phyloP scores from a whole-genome alignment of 2,113 vertebrate species.

The Sylvilagus bachmani region DNA sequence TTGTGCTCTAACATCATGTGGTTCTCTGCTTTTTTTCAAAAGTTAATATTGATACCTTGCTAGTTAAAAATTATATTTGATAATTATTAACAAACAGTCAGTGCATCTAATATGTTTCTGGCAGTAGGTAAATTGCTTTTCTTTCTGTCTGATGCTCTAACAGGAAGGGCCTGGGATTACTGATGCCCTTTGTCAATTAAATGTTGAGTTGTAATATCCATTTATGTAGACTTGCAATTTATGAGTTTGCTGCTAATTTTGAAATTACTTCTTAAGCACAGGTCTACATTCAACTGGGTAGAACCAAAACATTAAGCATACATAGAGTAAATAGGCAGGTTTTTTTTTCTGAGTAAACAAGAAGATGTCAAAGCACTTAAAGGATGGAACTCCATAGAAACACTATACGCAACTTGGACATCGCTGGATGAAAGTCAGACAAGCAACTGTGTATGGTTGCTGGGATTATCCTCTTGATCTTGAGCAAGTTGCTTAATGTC shows the following conservation, averaged over 20 bases:
- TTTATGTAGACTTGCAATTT: conserved; percentile 41
- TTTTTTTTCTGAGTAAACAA: conserved; percentile 70
- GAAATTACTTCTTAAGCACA: conserved; percentile 77
- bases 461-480: not conserved
- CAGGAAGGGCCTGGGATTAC: not conserved
- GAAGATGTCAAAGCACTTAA: conserved; percentile 31
- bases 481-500: not conserved
- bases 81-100: not conserved
- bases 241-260: conserved; percentile 37
- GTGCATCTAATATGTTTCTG: rapidly evolving
- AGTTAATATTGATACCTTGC: not conserved
- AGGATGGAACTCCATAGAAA: conserved; percentile 49
- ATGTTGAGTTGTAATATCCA: not conserved
- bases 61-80: not conserved
- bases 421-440: rapidly evolving
- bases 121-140: not conserved
- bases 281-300: conserved; percentile 28
- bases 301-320: conserved; percentile 53
- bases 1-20: rapidly evolving
- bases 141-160: not conserved
- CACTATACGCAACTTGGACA: conserved; percentile 11
- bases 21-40: not conserved
- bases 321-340: conserved; percentile 51
- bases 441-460: rapidly evolving
- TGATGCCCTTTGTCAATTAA: not conserved